phyloP scores from a whole-genome alignment of 2,113 vertebrate species.

The Micronisus gabar region DNA sequence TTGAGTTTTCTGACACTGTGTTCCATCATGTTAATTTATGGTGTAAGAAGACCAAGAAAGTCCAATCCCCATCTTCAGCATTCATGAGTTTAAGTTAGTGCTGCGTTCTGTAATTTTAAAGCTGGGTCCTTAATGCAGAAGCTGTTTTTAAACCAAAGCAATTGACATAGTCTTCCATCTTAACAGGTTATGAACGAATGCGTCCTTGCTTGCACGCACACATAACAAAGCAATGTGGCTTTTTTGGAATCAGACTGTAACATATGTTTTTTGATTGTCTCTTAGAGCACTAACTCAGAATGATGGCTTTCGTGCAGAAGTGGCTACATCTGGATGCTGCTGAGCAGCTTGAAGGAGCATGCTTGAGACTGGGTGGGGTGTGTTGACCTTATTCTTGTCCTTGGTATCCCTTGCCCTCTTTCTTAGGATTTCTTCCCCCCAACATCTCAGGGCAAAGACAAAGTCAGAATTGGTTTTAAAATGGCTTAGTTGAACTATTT shows the following conservation, averaged over 20 bases:
- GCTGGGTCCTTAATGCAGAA: neutral
- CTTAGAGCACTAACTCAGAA: neutral
- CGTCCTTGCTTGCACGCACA: neutral
- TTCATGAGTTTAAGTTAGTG: neutral
- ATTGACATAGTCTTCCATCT: neutral
- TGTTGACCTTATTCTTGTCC: constrained; percentile 16
- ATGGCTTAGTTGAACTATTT: neutral
- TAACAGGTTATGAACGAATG: neutral
- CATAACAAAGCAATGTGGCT: neutral
- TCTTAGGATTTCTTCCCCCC: neutral
- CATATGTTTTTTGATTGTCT: neutral
- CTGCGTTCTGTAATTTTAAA: neutral
- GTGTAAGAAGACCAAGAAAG: neutral
- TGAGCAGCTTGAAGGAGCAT: neutral
- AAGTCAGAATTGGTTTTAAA: neutral
- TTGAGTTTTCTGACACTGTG: neutral
- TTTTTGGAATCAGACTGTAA: neutral
- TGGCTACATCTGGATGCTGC: constrained; percentile 1
- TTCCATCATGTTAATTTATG: neutral
- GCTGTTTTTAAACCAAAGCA: neutral
- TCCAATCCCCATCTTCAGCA: neutral
- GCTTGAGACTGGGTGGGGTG: constrained; percentile 6
- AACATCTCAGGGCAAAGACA: neutral
- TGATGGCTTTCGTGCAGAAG: neutral
- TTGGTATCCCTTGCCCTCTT: neutral